A percentile compares a stretch with the other conserved stretches of the same genome.
These are phyloP conservation scores for Hylia prasina DNA, from an alignment of 2,113 vertebrate genomes.

Conservation along the genomic window DNA sequence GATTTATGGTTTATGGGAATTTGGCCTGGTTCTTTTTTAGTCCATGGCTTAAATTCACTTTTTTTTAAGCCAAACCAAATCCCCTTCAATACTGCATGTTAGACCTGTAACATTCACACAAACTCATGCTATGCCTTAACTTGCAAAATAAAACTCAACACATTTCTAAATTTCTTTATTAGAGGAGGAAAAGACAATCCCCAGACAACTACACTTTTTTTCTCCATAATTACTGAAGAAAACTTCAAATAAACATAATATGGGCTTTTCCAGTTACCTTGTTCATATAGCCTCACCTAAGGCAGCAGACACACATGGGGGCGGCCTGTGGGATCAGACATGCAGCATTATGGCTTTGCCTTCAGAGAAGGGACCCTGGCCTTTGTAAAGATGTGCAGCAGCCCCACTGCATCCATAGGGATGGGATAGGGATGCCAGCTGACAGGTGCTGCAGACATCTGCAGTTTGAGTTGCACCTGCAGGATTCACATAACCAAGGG, in stretches of 20 bases:
- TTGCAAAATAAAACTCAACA: background rate
- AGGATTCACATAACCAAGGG: accelerated
- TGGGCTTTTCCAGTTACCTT: background rate
- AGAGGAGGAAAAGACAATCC: background rate
- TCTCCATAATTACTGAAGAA: background rate
- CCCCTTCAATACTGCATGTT: background rate
- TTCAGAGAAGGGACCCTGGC: background rate
- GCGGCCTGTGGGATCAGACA: background rate
- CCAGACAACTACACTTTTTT: background rate
- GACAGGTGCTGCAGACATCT: background rate
- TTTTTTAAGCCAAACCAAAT: background rate
- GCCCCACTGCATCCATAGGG: background rate
- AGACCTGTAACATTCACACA: accelerated
- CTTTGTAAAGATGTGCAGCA: accelerated
- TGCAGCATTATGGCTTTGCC: background rate
- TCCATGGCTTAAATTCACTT: background rate
- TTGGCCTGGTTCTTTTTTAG: background rate
- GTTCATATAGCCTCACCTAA: accelerated
- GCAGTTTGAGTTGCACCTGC: accelerated
- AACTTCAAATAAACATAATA: background rate
- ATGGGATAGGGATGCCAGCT: background rate
- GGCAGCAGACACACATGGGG: accelerated
- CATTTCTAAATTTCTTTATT: background rate
- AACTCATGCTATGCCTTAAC: background rate
- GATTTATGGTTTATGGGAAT: background rate